Evolutionary conservation across 2,113 vertebrate genomes (phyloP), one percentile per base, ranked within the genome.

Genomic region (Bolborhynchus lineola): DNA sequence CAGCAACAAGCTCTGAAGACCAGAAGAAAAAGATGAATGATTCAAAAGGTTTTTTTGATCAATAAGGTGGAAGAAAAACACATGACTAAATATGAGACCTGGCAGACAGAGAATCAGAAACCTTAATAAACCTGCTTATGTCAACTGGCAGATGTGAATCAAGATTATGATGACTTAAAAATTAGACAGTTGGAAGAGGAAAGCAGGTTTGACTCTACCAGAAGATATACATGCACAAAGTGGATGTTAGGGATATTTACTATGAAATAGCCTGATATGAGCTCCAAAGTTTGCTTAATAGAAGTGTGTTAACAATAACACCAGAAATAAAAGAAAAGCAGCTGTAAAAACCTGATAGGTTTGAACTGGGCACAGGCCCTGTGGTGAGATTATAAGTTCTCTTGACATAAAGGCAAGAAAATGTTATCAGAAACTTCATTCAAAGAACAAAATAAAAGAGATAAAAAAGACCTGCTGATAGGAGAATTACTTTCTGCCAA

Each of bases 41-140:
- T 62, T 69, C 55, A 50, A 69, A 83, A 74, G 31, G n/a, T 75
- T 75, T 84, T 96, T 93, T 77, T 86, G 41, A 91, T 95, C 80
- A 82, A 55, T 78, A 85, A 89, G 15, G 42, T 18, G 74, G 77
- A 92, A 95, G 33, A 62, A 81, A 75, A 93, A 70, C 1, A 5
- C 1, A 3, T 50, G 49, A 39, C 57, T 82, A 88, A 83, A 68
- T 65, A 87, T 24, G 55, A 92, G 42, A 79, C 70, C 47, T 80
- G 74, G 67, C 60, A 87, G 79, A 79, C 16, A 88, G 68, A 83
- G 35, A 59, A 52, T 42, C 67, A 79, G 37, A 96, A 82, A 53
- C 47, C 74, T 52, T 70, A 80, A 87, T 82, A 67, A 83, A 83
- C 16, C 26, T 83, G 47, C 81, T 89, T 83, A 19, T 78, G 35